A percentile compares a stretch with the other conserved stretches of the same genome.
Conservation (phyloP, 2,113 vertebrate genomes). For the Megaleporinus macrocephalus region DNA sequence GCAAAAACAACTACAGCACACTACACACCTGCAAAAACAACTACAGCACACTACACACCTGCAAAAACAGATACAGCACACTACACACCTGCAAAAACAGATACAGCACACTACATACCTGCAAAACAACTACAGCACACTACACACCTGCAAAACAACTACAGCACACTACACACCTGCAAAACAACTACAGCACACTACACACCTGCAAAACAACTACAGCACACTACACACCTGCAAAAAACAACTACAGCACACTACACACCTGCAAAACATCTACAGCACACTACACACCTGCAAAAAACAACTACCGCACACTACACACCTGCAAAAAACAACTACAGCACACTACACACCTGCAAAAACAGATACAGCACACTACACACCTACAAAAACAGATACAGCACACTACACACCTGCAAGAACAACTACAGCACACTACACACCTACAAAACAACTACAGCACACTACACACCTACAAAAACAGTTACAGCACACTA, state of each 20-base stretch:
- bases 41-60: no score
- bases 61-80: conserved; percentile 35
- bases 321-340: no score
- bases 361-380: not conserved
- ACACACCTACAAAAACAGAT: no score
- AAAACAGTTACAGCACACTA: not conserved
- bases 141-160: no score
- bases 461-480: not conserved
- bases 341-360: no score
- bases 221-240: not conserved
- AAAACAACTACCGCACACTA: conserved; percentile 26
- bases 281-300: no score
- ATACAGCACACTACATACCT: no score
- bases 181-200: no score
- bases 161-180: not conserved
- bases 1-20: not conserved
- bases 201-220: not conserved
- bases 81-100: not conserved
- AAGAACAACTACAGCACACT: no score
- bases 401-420: not conserved
- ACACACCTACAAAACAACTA: not conserved
- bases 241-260: not conserved
- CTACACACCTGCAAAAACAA: conserved; percentile 21
- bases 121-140: not conserved
- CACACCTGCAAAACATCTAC: no score